Percentiles rank a stretch among this genome's conserved stretches.
Conservation (phyloP, 2,113 vertebrate genomes). For the Daubentonia madagascariensis region DNA sequence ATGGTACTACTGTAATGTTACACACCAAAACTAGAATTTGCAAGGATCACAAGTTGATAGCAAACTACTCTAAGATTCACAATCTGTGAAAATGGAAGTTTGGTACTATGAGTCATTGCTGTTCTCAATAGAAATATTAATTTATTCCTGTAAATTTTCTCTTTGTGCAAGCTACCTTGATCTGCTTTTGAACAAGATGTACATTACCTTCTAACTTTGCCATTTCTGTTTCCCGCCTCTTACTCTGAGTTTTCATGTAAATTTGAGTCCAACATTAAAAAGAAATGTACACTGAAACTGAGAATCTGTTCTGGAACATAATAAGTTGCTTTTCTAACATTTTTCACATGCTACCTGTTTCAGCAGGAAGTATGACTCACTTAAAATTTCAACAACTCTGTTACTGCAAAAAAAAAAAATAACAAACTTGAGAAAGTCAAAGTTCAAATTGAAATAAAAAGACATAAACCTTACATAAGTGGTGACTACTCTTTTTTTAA, state of each 20-base stretch:
- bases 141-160: neutral
- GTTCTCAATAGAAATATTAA: neutral
- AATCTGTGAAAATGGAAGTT: neutral
- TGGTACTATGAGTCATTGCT: neutral
- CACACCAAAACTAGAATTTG: neutral
- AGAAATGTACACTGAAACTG: neutral
- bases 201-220: neutral
- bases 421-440: neutral
- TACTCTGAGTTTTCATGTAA: conserved; percentile 35
- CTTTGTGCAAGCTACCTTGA: neutral
- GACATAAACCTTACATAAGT: neutral
- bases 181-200: conserved; percentile 1
- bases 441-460: conserved; percentile 30
- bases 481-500: neutral
- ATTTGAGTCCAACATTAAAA: conserved; percentile 6
- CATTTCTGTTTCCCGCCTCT: conserved; percentile 19
- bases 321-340: conserved; percentile 34
- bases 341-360: neutral
- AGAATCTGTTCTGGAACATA: conserved; percentile 30
- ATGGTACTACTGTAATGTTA: neutral
- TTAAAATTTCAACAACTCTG: conserved; percentile 33
- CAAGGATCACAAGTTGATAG: neutral
- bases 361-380: conserved; percentile 43
- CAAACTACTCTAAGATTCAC: neutral
- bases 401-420: neutral